Percentiles rank a stretch among this genome's conserved stretches.
These are phyloP conservation scores for Sebastes nivosus DNA, from an alignment of 2,797 vertebrate species.

Conservation along the genomic window DNA sequence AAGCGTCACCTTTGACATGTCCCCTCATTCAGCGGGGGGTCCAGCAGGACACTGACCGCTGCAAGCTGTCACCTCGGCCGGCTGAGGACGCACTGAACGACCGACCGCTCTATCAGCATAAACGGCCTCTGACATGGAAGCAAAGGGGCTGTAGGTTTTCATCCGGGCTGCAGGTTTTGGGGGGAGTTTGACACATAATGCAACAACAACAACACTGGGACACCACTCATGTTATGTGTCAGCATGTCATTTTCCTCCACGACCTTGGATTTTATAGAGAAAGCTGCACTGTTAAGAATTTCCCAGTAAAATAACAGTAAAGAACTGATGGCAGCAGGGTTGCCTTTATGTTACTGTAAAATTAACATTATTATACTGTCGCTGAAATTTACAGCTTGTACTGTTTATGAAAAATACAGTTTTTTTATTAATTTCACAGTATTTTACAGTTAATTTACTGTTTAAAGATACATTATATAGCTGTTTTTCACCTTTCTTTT, in stretches of 20 bases:
- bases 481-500: too few relatives aligned
- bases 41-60: constrained; percentile 85
- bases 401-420: too few relatives aligned
- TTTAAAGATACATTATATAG: too few relatives aligned
- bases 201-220: constrained; percentile 13
- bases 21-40: constrained; percentile 82
- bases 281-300: neutral
- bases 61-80: constrained; percentile 88
- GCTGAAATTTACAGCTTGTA: too few relatives aligned
- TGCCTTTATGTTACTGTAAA: too few relatives aligned
- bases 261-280: neutral
- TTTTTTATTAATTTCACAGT: too few relatives aligned
- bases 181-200: constrained; percentile 18
- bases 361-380: too few relatives aligned
- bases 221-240: constrained; percentile 9
- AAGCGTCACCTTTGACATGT: constrained; percentile 95
- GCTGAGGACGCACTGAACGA: constrained; percentile 75
- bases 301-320: too few relatives aligned
- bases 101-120: constrained; percentile 65
- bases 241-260: constrained; percentile 29
- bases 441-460: too few relatives aligned
- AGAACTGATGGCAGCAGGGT: too few relatives aligned
- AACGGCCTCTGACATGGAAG: constrained; percentile 64
- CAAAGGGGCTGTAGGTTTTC: constrained; percentile 11
- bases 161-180: constrained; percentile 11